A percentile compares a stretch with the other conserved stretches of the same genome.
Conservation (phyloP, 2,113 vertebrate species). For the Galeopterus variegatus region DNA sequence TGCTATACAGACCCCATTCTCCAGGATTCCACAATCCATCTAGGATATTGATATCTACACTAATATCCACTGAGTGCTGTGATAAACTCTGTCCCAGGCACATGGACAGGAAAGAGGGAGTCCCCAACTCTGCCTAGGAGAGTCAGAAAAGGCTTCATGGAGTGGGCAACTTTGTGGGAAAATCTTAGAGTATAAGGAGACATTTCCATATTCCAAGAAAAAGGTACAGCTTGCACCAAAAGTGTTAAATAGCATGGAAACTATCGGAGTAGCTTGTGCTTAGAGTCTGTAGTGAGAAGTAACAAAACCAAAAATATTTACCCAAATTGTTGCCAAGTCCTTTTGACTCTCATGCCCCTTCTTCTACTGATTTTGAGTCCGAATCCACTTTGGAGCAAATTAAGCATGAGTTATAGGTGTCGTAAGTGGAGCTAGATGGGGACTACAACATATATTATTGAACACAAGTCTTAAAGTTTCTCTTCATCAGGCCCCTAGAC, state of each 20-base stretch:
- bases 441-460: neutral
- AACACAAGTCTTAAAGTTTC: neutral
- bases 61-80: neutral
- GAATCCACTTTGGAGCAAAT: neutral
- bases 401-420: neutral
- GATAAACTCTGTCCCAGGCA: neutral
- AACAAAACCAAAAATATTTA: neutral
- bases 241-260: neutral
- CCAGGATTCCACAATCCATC: neutral
- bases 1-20: neutral
- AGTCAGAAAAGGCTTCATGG: neutral
- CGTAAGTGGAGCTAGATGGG: neutral
- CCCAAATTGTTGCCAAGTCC: neutral
- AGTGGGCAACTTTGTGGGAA: accelerated
- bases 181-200: neutral
- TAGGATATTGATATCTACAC: neutral
- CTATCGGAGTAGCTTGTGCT: neutral
- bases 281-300: neutral
- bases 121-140: neutral
- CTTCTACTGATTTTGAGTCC: neutral
- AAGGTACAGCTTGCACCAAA: neutral
- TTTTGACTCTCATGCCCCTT: neutral
- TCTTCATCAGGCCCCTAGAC: neutral
- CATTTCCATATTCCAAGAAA: neutral
- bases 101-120: neutral